Conservation (phyloP, 2,888 invertebrate genomes). For the Lasioglossum morio region DNA sequence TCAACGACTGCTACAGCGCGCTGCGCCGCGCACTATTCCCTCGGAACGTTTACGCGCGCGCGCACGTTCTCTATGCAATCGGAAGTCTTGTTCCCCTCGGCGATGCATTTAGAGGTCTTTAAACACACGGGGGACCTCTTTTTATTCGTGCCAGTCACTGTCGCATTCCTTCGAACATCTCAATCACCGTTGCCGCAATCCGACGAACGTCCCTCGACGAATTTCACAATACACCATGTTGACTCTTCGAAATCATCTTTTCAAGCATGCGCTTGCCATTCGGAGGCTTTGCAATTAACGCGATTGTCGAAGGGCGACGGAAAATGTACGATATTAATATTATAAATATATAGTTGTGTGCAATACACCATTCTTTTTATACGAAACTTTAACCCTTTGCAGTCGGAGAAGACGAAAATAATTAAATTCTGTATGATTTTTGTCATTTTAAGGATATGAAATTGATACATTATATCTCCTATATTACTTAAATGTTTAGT, state of each 20-base stretch:
- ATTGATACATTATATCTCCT: no score
- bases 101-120: neutral
- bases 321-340: neutral
- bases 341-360: no score
- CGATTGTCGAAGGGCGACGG: neutral
- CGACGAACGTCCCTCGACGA: neutral
- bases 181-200: neutral
- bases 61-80: neutral
- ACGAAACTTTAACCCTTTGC: no score
- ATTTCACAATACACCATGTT: neutral
- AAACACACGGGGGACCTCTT: neutral
- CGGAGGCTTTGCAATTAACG: neutral
- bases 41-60: neutral
- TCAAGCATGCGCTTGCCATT: neutral
- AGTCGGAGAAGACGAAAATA: no score
- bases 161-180: neutral
- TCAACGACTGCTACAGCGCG: neutral
- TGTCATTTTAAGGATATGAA: no score
- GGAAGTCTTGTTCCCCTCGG: slow-evolving; percentile 2
- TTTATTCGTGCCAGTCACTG: neutral
- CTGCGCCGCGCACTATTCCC: neutral
- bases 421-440: no score
- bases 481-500: no score
- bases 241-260: neutral
- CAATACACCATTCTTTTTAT: no score